Base-by-base conservation (phyloP, 2,888 invertebrate species). In the Carpatolechia fugitivella region DNA sequence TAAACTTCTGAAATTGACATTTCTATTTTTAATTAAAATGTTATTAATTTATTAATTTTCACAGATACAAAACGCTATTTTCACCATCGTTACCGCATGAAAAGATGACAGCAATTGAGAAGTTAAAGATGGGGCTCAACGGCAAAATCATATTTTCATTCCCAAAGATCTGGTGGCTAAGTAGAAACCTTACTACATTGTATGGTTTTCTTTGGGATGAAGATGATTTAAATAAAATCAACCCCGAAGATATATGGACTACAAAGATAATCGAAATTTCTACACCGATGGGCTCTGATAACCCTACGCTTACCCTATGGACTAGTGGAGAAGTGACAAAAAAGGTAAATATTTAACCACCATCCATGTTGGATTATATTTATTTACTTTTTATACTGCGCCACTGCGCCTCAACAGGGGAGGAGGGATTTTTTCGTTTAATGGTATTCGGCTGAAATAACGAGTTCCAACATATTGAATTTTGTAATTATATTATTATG, bases 101-200 rank as follows among this genome's bases (percentile, higher is more conserved):
- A 5, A 93, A 93, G 75, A 64, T 81, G 2, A 77, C 76, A 44
- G 87, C 90, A 1, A 92, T 93, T 29, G 63, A 91, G 80, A 80
- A 81, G 40, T 70, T 93, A 47, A 91, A 91, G 1, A 91, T 92
- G 63, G 94, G 94, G 3, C 87, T 87, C 6, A 92, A 93, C 0
- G 88, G 58, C 7, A 47, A 47, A 31, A 31, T 47, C 16, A 47
- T 47, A 16, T 47, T 31, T 20, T 47, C 47, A 14, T 47, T 47
- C 30, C 31, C 30, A 7, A 30, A 14, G 6, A 5, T 8, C 0
- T 47, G 47, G 47, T 47, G 47, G 47, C 44, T 24, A 6, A 29
- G 29, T 29, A n/a, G n/a, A 13, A 14, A 44, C 20, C 14, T 16
- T 2, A 47, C 10, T 35, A n/a, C 10, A n/a, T 35, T 31, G 16